Conservation (phyloP, 2,888 invertebrate species). For the Tiphia femorata region DNA sequence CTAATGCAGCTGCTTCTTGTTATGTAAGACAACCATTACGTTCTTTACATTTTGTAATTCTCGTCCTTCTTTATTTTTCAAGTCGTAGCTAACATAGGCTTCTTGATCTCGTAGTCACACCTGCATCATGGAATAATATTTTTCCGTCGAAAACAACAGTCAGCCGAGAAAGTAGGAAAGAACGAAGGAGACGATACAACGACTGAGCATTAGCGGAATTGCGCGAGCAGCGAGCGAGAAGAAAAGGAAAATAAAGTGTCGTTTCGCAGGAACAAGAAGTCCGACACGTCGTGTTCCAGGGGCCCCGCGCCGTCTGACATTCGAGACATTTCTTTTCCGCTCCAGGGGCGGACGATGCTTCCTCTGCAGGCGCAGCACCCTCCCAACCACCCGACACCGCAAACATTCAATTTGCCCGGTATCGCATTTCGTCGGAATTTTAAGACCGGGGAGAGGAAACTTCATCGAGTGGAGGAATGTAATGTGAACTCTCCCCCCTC, state of each 20-base stretch:
- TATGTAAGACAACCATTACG: too few relatives aligned
- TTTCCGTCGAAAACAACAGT: too few relatives aligned
- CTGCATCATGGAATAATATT: too few relatives aligned
- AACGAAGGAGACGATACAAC: neutral
- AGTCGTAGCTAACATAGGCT: too few relatives aligned
- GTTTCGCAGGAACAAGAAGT: neutral
- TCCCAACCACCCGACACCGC: slow-evolving; percentile 30
- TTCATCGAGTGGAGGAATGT: slow-evolving; percentile 19
- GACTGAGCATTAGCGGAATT: too few relatives aligned
- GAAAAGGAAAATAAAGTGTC: slow-evolving; percentile 2
- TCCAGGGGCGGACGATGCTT: slow-evolving; percentile 11
- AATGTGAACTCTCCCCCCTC: too few relatives aligned
- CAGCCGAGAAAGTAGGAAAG: neutral
- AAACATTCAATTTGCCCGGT: slow-evolving; percentile 63
- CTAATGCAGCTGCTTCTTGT: too few relatives aligned
- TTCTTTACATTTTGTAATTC: too few relatives aligned
- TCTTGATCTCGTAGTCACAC: too few relatives aligned
- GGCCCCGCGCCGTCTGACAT: slow-evolving; percentile 21
- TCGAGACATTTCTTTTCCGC: slow-evolving; percentile 20
- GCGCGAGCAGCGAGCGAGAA: too few relatives aligned
- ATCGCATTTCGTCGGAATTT: slow-evolving; percentile 60
- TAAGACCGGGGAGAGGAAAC: slow-evolving; percentile 41
- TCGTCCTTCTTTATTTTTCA: too few relatives aligned
- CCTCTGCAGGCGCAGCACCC: slow-evolving; percentile 16
- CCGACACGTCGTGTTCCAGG: neutral